Base-by-base conservation (phyloP, 64 coral and sea anemone genomes). In the Pocillopora damicornis region DNA sequence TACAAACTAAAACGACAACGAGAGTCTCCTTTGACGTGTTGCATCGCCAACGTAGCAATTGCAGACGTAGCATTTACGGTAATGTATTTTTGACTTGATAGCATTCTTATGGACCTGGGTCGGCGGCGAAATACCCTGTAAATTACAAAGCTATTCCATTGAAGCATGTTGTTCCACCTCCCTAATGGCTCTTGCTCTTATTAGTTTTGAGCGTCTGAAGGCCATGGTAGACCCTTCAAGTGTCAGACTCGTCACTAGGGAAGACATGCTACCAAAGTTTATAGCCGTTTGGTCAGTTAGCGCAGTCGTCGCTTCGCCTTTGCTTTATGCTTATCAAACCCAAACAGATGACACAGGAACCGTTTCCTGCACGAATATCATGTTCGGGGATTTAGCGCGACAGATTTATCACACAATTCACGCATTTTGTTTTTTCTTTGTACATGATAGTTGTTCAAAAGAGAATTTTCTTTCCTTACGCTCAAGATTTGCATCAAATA, bases 351-450 rank as follows among this genome's bases (percentile, higher is more conserved):
- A 30, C 30, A 75, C 14, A 30, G 6, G 74, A 4, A 30, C 14
- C 17, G 25, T 90, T 15, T 14, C 82, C 8, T 90, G 88, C 56
- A 61, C 36, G 5, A 90, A 90, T 78, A 75, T 23, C 26, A 13
- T 9, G n/a, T 82, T 79, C 66, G 78, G 78, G 36, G 66, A 90
- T 22, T 38, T 63, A 61, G 88, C 56, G 45, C 68, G 78, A 82
- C 88, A 90, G 64, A 37, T 90, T 18, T 90, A 82, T 30, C 82
- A 90, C 78, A 90, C 65, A 4, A 45, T 75, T 8, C 88, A 90
- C 25, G 69, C 68, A 5, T 42, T 90, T 20, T 45, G 79, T 35
- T 59, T 90, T 30, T 30, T 30, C 30, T 0, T 30, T 30, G 30
- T 30, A 30, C 30, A 30, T 30, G 30, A 30, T 30, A 30, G 30